Base-by-base conservation (phyloP, 2,888 invertebrate genomes). In the Troglohyphantes excavatus region DNA sequence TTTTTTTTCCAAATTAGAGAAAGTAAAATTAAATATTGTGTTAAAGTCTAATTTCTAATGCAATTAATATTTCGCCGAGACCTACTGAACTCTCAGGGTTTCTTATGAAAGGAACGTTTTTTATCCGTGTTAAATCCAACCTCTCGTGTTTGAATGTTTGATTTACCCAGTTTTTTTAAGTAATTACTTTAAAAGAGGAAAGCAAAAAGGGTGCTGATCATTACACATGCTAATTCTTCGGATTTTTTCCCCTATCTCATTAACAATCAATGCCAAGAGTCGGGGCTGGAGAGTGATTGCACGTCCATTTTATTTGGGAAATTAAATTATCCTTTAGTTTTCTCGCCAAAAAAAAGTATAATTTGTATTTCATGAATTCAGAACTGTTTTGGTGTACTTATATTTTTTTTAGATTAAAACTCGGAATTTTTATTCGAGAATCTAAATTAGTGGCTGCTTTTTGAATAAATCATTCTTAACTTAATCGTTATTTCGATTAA, bases 11-110 rank as follows among this genome's bases (percentile, higher is more conserved):
- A 72, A 72, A 53, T 53, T 53, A 46, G 46, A 26, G 72, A 59
- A 70, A 59, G n/a, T 21, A 23, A 33, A 82, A 68, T 82, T 59
- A 82, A 82, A 82, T 33, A 68, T 61, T 59, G 21, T n/a, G 43
- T 61, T 82, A 29, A 82, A 65, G 13, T 70, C 33, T 82, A 82
- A 82, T 70, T 70, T 82, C 81, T 59, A 61, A 70, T 19, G 70
- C 33, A 82, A 82, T 82, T 82, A 82, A 82, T 82, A 82, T 82
- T 82, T 82, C 21, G 39, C 29, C 23, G 61, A 33, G 33, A 29
- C 23, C 17, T 33, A 43, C 61, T 17, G 33, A 39, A 9, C 27
- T 61, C 33, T 68, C 6, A 27, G 27, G 29, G 19, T 7, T 7
- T 33, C 19, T 29, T 70, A 70, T 29, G 19, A 33, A 43, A 27